phyloP scores from a whole-genome alignment of 2,888 invertebrate genomes.

The Nudaria mundana region DNA sequence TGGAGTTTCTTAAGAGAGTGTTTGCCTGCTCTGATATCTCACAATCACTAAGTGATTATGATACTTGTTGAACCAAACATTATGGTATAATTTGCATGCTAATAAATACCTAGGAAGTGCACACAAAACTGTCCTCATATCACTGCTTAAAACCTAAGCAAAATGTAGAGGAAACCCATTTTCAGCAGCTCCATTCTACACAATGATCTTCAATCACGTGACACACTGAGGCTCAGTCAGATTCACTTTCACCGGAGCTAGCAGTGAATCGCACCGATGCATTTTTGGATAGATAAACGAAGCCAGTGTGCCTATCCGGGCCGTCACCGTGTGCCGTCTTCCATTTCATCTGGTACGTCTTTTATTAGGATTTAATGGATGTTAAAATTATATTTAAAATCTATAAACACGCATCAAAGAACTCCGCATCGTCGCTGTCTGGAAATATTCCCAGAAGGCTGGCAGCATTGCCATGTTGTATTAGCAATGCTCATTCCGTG shows the following conservation, averaged over 20 bases:
- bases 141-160: background rate
- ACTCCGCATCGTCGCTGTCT: too few species aligned
- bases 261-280: slow-evolving; percentile 78
- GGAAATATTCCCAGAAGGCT: too few species aligned
- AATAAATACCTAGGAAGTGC: background rate
- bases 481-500: too few species aligned
- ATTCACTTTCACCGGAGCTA: slow-evolving; percentile 19
- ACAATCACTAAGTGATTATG: too few species aligned
- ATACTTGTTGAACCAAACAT: too few species aligned
- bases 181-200: slow-evolving; percentile 9
- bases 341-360: slow-evolving; percentile 79
- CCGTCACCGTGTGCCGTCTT: slow-evolving; percentile 85
- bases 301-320: slow-evolving; percentile 89
- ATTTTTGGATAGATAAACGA: slow-evolving; percentile 94
- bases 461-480: too few species aligned
- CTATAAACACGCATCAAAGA: too few species aligned
- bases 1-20: too few species aligned
- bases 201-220: slow-evolving; percentile 19
- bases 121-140: too few species aligned
- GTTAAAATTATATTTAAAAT: too few species aligned
- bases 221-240: slow-evolving; percentile 17
- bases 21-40: too few species aligned
- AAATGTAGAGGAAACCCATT: slow-evolving; percentile 1
- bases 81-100: background rate
- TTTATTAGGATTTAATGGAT: background rate